Evolutionary conservation across 2,797 vertebrate genomes (phyloP), one percentile per base, ranked within the genome.

Genomic region (Pipistrellus pipistrellus): DNA sequence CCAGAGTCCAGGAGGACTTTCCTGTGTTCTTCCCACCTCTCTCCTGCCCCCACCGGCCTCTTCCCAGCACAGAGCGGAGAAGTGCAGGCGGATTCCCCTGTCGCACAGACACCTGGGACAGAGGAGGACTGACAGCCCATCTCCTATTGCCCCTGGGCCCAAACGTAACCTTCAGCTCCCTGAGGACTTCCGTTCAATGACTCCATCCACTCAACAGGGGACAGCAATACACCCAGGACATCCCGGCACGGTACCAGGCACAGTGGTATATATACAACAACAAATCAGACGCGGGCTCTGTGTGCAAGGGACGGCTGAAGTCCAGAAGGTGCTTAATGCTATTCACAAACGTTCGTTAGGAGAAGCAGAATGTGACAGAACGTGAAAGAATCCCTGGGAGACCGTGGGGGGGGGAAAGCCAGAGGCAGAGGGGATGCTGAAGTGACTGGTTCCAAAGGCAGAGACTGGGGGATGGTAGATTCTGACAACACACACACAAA

Each of bases 401-500:
- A 38, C 27, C 4, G 27, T 0, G 32, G 78, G 76, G 69, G 69
- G 62, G 30, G 35, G 48, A 53, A 66, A 3, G 41, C 68, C 32
- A 32, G 1, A 30, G 86, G 85, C 64, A 53, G 62, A 78, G 8
- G 18, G 48, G 84, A 62, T 1, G 0, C 38, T 0, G 2, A 80
- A 86, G 90, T 3, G 27, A 71, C 44, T 77, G 23, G 12, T 35
- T 17, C 6, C 8, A 27, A 35, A 32, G 46, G 41, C 18, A 57
- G 38, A 77, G 68, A 20, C 4, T 4, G 9, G 35, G 48, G 38
- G 46, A 41, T 8, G 11, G 15, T 21, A 59, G 76, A 41, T 41
- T 91, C 81, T 78, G 38, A 93, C 9, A 85, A 87, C 69, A 72
- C 38, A 27, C 62, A 88, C 59, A 62, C 12, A 92, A 88, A 15